Conservation (phyloP, 1,140 invertebrate species). For the Archegozetes longisetosus region DNA sequence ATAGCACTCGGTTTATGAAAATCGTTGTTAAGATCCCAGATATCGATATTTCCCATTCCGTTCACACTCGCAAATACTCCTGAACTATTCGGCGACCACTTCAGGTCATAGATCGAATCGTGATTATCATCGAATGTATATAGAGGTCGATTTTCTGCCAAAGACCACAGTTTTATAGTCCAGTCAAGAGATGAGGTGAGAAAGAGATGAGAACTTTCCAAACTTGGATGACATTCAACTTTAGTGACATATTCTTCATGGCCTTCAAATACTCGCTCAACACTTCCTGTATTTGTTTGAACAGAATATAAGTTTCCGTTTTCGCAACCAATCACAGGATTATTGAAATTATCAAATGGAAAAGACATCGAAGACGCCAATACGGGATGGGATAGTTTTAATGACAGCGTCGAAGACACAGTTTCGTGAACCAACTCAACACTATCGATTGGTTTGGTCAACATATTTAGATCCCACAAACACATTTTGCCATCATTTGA, state of each 20-base stretch:
- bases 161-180: slow-evolving; percentile 95
- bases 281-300: slow-evolving; percentile 81
- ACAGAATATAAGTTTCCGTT: slow-evolving; percentile 89
- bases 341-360: slow-evolving; percentile 85
- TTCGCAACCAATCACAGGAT: slow-evolving; percentile 90
- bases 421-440: slow-evolving; percentile 78
- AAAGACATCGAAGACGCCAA: slow-evolving; percentile 85
- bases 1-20: slow-evolving; percentile 78
- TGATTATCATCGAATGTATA: slow-evolving; percentile 96
- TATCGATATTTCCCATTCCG: slow-evolving; percentile 72
- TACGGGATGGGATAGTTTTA: slow-evolving; percentile 72
- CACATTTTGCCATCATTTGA: slow-evolving; percentile 94
- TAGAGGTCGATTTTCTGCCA: slow-evolving; percentile 79
- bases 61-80: slow-evolving; percentile 91
- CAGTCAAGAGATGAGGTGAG: slow-evolving; percentile 94
- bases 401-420: too few relatives aligned
- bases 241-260: slow-evolving; percentile 87
- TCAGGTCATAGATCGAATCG: slow-evolving; percentile 91
- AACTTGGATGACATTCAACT: slow-evolving; percentile 66
- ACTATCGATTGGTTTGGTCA: slow-evolving; percentile 70
- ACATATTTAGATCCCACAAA: slow-evolving; percentile 96
- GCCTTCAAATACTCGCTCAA: slow-evolving; percentile 76
- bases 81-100: slow-evolving; percentile 95
- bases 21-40: slow-evolving; percentile 94
- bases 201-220: slow-evolving; percentile 92